Conservation (phyloP, 2,797 vertebrate species). For the Oophaga sylvatica region DNA sequence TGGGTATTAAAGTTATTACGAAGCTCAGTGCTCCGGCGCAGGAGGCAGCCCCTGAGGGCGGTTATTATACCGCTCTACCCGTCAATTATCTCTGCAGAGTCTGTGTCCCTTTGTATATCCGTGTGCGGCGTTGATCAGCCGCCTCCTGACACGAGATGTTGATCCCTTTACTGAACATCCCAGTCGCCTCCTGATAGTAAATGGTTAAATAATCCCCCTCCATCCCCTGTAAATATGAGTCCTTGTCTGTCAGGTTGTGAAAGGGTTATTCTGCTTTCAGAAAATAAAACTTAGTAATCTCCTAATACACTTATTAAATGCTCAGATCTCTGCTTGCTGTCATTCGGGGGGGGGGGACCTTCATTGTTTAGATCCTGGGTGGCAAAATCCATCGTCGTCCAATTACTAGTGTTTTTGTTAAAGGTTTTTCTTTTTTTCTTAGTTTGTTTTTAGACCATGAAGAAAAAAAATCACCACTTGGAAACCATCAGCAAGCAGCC, state of each 20-base stretch:
- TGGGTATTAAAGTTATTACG: background rate
- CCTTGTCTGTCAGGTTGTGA: background rate
- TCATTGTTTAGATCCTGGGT: too few species aligned
- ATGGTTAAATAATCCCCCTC: background rate
- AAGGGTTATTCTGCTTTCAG: background rate
- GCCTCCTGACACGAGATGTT: background rate
- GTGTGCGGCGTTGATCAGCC: background rate
- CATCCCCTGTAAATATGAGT: background rate
- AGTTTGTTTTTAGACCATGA: too few species aligned
- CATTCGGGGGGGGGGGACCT: too few species aligned
- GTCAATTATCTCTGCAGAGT: background rate
- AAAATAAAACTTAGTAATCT: background rate
- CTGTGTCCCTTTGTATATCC: background rate
- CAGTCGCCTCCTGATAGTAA: background rate
- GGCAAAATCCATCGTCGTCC: too few species aligned
- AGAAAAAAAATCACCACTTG: too few species aligned
- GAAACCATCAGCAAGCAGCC: too few species aligned
- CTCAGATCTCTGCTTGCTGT: background rate
- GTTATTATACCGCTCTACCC: background rate
- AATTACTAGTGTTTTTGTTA: too few species aligned
- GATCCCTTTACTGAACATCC: background rate
- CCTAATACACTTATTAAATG: background rate
- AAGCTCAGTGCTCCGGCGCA: background rate
- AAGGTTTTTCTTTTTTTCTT: too few species aligned
- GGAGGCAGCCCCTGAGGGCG: background rate